Percentiles rank a stretch among this genome's conserved stretches.
Evolutionary conservation across 2,113 vertebrate species (phyloP).

Genomic region (Diadophis punctatus): DNA sequence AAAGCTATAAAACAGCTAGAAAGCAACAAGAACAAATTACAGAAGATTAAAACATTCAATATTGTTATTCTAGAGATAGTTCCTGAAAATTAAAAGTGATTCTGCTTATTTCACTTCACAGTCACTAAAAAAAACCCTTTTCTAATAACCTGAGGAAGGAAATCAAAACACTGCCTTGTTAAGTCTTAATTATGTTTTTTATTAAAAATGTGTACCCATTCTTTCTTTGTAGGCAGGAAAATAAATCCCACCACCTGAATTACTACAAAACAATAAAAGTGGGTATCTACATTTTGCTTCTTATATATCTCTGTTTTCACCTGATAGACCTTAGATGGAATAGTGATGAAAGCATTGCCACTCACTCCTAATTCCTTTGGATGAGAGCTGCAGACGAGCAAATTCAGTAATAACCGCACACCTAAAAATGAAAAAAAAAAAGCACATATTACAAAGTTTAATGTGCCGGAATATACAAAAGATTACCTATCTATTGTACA

Average conservation of each 20-base stretch:
- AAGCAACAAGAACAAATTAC: not conserved
- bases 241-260: not conserved
- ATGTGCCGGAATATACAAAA: not conserved
- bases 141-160: not conserved
- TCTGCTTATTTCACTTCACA: not conserved
- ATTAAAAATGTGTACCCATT: not conserved
- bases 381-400: conserved; percentile 73
- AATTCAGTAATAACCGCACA: conserved; percentile 91
- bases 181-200: not conserved
- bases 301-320: not conserved
- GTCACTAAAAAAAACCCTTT: not conserved
- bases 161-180: not conserved
- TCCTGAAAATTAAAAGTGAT: not conserved
- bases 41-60: not conserved
- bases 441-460: not conserved
- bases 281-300: not conserved
- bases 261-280: not conserved
- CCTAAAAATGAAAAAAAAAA: conserved; percentile 51
- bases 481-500: not conserved
- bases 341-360: not conserved
- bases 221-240: not conserved
- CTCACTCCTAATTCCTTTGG: conserved; percentile 76
- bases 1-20: not conserved
- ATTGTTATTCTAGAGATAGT: not conserved
- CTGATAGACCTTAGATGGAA: not conserved